Conservation (phyloP, 2,797 vertebrate species). For the Pterois miles region DNA sequence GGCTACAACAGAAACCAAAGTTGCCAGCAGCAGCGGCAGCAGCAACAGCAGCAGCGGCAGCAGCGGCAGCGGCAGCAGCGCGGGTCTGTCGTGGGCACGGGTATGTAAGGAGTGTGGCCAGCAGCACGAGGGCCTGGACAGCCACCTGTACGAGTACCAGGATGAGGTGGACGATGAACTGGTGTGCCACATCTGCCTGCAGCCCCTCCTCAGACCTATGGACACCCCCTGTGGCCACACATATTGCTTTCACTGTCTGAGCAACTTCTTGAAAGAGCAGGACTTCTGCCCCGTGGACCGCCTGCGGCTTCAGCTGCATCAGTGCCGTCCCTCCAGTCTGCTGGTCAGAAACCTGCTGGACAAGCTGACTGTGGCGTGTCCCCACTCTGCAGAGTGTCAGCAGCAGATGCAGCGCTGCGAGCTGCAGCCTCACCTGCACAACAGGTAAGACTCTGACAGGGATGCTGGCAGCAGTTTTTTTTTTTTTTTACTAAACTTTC, state of each 20-base stretch:
- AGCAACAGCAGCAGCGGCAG: conserved; percentile 37
- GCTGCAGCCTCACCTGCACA: conserved; percentile 92
- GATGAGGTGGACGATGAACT: conserved; percentile 94
- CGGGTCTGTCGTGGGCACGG: conserved; percentile 77
- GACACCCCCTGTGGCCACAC: conserved; percentile 96
- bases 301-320: conserved; percentile 88
- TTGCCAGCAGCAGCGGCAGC: conserved; percentile 28
- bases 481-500: too few relatives aligned
- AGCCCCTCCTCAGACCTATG: conserved; percentile 92
- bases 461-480: not conserved
- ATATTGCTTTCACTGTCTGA: conserved; percentile 91
- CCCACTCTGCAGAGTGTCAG: conserved; percentile 86
- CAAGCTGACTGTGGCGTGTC: conserved; percentile 89
- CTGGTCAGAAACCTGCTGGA: conserved; percentile 93
- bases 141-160: conserved; percentile 93
- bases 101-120: conserved; percentile 92
- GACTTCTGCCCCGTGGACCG: conserved; percentile 94
- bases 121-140: conserved; percentile 86
- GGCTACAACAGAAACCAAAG: conserved; percentile 78
- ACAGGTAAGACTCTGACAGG: conserved; percentile 83
- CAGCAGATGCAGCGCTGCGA: conserved; percentile 92
- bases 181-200: conserved; percentile 94
- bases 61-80: conserved; percentile 29
- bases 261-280: conserved; percentile 92
- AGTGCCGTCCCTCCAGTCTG: conserved; percentile 91